These are phyloP conservation scores for Diorhabda carinulata DNA, from an alignment of 1,140 invertebrate species.

Conservation along the genomic window DNA sequence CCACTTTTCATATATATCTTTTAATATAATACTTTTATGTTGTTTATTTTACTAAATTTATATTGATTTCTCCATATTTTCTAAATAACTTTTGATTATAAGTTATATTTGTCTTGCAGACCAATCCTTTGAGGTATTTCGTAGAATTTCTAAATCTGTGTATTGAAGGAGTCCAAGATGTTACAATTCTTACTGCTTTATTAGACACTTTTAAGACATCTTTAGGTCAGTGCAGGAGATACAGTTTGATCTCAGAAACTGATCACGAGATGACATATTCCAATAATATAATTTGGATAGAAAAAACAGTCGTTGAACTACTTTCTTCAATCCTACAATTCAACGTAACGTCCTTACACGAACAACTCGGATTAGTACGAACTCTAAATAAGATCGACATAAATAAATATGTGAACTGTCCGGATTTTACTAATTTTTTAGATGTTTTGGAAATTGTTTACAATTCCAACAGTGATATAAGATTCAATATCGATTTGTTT, in stretches of 20 bases:
- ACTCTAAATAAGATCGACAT: constrained; percentile 27
- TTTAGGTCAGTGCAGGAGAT: constrained; percentile 32
- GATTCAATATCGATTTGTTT: constrained; percentile 43
- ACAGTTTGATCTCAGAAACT: constrained; percentile 34
- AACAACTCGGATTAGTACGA: constrained; percentile 48
- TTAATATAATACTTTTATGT: too few relatives aligned
- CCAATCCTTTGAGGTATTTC: constrained; percentile 56
- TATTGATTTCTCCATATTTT: too few relatives aligned
- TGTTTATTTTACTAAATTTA: too few relatives aligned
- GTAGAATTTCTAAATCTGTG: constrained; percentile 50
- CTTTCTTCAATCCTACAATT: constrained; percentile 53
- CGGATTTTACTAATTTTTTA: constrained; percentile 52
- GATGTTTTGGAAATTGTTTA: constrained; percentile 53
- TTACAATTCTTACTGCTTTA: constrained; percentile 27
- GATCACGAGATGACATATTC: constrained; percentile 43
- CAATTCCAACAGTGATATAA: constrained; percentile 43
- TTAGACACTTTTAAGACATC: constrained; percentile 31
- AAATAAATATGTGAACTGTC: constrained; percentile 51
- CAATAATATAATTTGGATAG: constrained; percentile 52
- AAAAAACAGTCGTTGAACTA: constrained; percentile 53
- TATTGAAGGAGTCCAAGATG: constrained; percentile 39
- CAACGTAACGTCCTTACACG: constrained; percentile 53
- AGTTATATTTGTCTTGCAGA: constrained; percentile 47
- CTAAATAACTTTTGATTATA: too few relatives aligned
- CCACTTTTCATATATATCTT: too few relatives aligned